Percentiles rank a stretch among this genome's conserved stretches.
Conservation (phyloP, 2,888 invertebrate genomes). For the Synergus gifuensis region DNA sequence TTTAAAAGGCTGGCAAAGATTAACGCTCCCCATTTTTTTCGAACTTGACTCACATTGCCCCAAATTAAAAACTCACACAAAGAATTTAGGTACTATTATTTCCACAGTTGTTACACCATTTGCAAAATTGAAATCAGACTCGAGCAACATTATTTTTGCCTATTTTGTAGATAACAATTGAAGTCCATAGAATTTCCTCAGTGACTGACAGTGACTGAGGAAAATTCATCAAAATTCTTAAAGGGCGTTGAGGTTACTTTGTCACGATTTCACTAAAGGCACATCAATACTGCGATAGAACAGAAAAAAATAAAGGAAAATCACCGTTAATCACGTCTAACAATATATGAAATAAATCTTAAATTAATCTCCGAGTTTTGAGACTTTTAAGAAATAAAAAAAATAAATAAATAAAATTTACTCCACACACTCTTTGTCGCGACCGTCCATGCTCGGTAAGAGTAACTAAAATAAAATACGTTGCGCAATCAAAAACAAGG, state of each 20-base stretch:
- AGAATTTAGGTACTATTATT: not conserved
- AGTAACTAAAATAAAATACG: not conserved
- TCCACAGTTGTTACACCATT: not conserved
- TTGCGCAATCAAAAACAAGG: not conserved
- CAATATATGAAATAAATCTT: not conserved
- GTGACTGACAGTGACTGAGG: too few relatives aligned
- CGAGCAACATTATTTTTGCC: not conserved
- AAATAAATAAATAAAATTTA: not conserved
- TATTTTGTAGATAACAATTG: not conserved
- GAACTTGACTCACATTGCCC: conserved; percentile 17
- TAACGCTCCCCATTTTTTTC: conserved; percentile 25
- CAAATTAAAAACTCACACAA: not conserved
- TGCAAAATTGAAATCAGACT: not conserved
- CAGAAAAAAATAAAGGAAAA: not conserved
- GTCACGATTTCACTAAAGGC: not conserved
- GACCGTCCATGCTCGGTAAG: not conserved
- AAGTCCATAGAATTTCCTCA: not conserved
- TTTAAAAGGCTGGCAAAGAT: not conserved
- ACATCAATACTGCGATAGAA: not conserved
- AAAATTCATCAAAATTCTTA: not conserved
- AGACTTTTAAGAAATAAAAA: not conserved
- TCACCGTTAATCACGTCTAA: not conserved
- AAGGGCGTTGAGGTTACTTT: conserved; percentile 32
- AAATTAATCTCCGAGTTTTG: not conserved
- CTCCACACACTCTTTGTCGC: not conserved